Base-by-base conservation (phyloP, 2,888 invertebrate species). In the Drosophila conformis region DNA sequence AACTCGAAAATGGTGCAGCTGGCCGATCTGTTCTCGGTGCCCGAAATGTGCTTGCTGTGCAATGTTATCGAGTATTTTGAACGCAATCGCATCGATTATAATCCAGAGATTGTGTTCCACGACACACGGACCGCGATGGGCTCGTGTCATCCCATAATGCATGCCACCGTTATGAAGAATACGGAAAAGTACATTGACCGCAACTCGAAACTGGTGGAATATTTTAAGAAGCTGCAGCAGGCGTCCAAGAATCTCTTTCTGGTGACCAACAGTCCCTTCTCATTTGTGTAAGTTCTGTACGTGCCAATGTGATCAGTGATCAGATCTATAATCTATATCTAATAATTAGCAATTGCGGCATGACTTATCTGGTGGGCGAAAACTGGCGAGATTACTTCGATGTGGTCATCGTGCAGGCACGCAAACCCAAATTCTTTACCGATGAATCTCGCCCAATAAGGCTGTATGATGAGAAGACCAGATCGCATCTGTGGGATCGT, bases 371-470 rank as follows among this genome's bases (percentile, higher is more conserved):
- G 82, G 96, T 98, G 2, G 99, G 99, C 0, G 91, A 94, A 7
- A 95, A 98, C 79, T 99, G 99, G 99, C 95, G 96, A 65, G 95
- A 97, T 1, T 96, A 95, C 90, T 99, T 99, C 93, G 98, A 99
- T 93, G 97, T 99, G 27, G 96, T 99, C 48, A 97, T 99, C 69
- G 98, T 98, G 2, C 97, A 97, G 91, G 99, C 99, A 2, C 95
- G 98, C 87, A 99, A 99, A 92, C 99, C 99, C 0, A 96, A 96
- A 89, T 99, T 99, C 94, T 99, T 99, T 94, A 97, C 97, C 1
- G 98, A 98, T 91, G 96, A 96, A 89, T 97, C 97, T 76, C 95
- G 98, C 29, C 99, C 99, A 0, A 97, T 99, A 82, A 94, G 99
- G 73, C 95, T 97, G 48, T 98, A 97, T 92, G 97, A 99, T 91